Evolutionary conservation across 2,113 vertebrate species (phyloP).

Genomic region (Cyprinodon brontotheroides): DNA sequence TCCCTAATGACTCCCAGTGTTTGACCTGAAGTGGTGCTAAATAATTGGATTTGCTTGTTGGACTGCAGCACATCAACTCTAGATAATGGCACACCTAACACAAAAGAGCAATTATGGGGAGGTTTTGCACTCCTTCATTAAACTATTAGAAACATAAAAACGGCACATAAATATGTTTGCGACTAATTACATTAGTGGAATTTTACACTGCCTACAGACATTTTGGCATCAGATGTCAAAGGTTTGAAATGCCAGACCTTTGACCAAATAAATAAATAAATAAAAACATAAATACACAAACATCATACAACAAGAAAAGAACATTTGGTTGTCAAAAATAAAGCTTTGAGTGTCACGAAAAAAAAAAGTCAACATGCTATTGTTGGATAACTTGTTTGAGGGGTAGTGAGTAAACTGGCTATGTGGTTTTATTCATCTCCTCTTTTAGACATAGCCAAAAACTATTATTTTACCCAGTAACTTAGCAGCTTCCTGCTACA

Average conservation of each 20-base stretch:
- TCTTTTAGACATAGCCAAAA: constrained; percentile 28
- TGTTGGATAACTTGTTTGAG: constrained; percentile 56
- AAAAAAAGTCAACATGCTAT: constrained; percentile 53
- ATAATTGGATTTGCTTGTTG: constrained; percentile 49
- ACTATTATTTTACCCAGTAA: constrained; percentile 47
- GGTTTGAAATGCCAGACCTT: constrained; percentile 69
- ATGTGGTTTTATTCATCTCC: not conserved
- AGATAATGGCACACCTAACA: constrained; percentile 70
- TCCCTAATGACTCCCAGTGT: constrained; percentile 66
- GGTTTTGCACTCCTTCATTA: constrained; percentile 79
- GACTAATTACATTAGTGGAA: constrained; percentile 75
- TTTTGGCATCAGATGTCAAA: constrained; percentile 75
- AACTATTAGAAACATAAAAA: constrained; percentile 63
- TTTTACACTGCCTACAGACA: constrained; percentile 67
- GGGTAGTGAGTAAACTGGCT: constrained; percentile 30
- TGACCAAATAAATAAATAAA: constrained; percentile 76
- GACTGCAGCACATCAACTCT: constrained; percentile 52
- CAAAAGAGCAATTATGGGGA: constrained; percentile 78
- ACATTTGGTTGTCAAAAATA: constrained; percentile 78
- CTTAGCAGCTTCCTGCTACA: constrained; percentile 66
- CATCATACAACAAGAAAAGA: constrained; percentile 76
- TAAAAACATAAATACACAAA: constrained; percentile 73
- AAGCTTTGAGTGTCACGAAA: constrained; percentile 67
- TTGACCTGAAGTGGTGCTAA: constrained; percentile 36
- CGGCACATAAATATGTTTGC: constrained; percentile 62